These are phyloP conservation scores for Pimephales promelas DNA, from an alignment of 2,113 vertebrate genomes.

Conservation along the genomic window DNA sequence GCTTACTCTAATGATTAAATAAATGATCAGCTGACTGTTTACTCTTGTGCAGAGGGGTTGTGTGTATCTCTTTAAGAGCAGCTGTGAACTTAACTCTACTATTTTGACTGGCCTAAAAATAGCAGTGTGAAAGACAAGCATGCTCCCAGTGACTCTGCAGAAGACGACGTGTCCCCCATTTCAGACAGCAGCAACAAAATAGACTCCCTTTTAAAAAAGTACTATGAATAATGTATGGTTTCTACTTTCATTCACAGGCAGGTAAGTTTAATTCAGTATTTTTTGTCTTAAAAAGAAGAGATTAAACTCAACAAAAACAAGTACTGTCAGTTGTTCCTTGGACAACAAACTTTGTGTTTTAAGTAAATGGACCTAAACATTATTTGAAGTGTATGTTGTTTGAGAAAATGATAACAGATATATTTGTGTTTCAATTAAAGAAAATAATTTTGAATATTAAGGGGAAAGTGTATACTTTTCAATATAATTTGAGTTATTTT, in stretches of 20 bases:
- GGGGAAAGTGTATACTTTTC: too few species aligned
- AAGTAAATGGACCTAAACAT: too few species aligned
- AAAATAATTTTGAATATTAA: too few species aligned
- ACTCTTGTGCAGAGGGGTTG: conserved; percentile 11
- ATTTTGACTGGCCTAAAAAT: conserved; percentile 73
- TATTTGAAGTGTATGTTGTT: too few species aligned
- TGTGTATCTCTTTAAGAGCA: conserved; percentile 68
- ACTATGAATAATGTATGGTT: conserved; percentile 63
- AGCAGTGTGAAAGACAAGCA: conserved; percentile 60
- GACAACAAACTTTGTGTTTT: too few species aligned
- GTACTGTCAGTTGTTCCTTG: neutral
- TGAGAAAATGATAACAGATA: too few species aligned
- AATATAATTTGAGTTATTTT: neutral
- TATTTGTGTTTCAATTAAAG: too few species aligned
- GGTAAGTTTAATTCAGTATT: conserved; percentile 65
- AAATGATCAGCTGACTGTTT: conserved; percentile 20
- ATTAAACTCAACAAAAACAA: neutral
- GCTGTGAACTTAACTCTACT: conserved; percentile 63
- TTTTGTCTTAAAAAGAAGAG: neutral
- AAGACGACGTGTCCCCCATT: conserved; percentile 55
- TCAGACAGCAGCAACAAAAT: conserved; percentile 57
- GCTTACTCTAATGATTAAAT: conserved; percentile 31
- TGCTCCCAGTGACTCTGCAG: conserved; percentile 67
- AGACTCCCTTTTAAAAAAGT: conserved; percentile 29
- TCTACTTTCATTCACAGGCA: conserved; percentile 49